Percentiles rank a stretch among this genome's conserved stretches.
Conservation (phyloP, 2,888 invertebrate genomes). For the Parnassius smintheus region DNA sequence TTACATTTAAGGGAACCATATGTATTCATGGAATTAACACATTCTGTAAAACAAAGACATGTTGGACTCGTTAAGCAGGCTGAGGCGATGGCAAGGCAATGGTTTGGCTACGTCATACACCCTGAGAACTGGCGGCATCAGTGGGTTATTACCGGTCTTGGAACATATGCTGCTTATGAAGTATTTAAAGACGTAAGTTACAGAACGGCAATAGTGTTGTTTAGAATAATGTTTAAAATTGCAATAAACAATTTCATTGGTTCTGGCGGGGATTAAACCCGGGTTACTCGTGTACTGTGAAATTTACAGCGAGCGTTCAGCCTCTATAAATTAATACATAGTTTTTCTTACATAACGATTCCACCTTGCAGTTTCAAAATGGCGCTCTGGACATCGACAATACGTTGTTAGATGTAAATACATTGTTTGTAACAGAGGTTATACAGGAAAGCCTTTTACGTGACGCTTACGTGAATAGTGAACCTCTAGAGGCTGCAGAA, state of each 20-base stretch:
- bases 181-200: conserved; percentile 67
- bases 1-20: conserved; percentile 62
- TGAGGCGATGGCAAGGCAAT: conserved; percentile 85
- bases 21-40: conserved; percentile 54
- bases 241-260: no score
- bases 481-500: conserved; percentile 40
- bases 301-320: no score
- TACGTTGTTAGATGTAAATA: conserved; percentile 54
- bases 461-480: conserved; percentile 47
- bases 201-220: not conserved
- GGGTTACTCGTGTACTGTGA: no score
- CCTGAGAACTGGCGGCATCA: conserved; percentile 82
- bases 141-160: conserved; percentile 83
- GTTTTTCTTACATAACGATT: not conserved
- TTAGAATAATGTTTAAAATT: no score
- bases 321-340: not conserved
- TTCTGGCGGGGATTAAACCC: no score
- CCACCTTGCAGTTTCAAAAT: conserved; percentile 46
- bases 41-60: conserved; percentile 65
- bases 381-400: conserved; percentile 37
- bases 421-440: conserved; percentile 61
- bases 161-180: conserved; percentile 82
- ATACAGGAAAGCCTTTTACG: conserved; percentile 63
- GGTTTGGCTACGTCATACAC: conserved; percentile 84
- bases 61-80: conserved; percentile 74